phyloP scores from a whole-genome alignment of 2,888 invertebrate genomes.

The Perizoma flavofasciatum region DNA sequence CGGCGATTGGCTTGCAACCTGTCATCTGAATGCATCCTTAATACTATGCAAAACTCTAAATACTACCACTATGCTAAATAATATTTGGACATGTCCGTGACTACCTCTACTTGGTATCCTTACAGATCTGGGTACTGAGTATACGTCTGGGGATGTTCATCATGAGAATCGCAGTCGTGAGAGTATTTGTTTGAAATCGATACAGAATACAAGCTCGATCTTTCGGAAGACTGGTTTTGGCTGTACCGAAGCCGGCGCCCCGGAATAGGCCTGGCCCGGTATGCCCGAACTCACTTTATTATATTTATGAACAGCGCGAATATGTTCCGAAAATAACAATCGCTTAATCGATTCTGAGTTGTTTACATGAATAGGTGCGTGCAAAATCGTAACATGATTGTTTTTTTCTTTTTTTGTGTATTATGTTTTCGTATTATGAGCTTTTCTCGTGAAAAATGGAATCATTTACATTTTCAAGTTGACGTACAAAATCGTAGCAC shows the following conservation, averaged over 20 bases:
- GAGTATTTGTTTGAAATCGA: slow-evolving; percentile 20
- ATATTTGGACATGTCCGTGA: too few species aligned
- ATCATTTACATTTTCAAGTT: background rate
- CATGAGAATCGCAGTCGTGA: too few species aligned
- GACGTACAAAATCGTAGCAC: background rate
- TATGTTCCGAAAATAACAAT: slow-evolving; percentile 7
- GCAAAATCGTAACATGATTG: too few species aligned
- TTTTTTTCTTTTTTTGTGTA: background rate
- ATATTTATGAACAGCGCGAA: slow-evolving; percentile 6
- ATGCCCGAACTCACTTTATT: slow-evolving; percentile 5
- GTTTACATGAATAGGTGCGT: background rate
- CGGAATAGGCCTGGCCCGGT: slow-evolving; percentile 31
- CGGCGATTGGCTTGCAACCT: too few species aligned
- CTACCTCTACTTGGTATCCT: too few species aligned
- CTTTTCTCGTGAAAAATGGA: background rate
- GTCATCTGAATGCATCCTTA: too few species aligned
- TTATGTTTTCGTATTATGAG: background rate
- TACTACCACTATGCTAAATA: too few species aligned
- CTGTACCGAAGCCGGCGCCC: slow-evolving; percentile 35
- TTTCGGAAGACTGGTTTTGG: slow-evolving; percentile 65
- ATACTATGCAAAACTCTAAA: too few species aligned
- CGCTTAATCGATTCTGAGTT: slow-evolving; percentile 3
- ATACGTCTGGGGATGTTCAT: too few species aligned
- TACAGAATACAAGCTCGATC: slow-evolving; percentile 44
- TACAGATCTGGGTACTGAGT: too few species aligned